Evolutionary conservation across 2,797 vertebrate species (phyloP).

Genomic region (Microctenopoma steveboyesi): DNA sequence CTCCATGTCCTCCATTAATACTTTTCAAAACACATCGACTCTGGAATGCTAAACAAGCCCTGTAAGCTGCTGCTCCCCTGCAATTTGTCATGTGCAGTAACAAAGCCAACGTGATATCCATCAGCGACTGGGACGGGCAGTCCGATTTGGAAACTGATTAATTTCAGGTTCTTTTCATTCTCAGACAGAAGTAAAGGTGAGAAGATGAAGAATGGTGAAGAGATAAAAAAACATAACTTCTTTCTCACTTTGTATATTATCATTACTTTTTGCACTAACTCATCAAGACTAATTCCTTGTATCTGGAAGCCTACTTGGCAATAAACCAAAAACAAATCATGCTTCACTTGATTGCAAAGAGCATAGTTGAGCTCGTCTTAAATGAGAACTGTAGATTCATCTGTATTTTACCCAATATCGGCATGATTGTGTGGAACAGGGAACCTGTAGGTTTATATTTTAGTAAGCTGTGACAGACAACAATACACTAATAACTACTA

Average conservation of each 20-base stretch:
- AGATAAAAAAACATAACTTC: not conserved
- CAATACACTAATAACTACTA: not conserved
- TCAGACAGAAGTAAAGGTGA: slow-evolving; percentile 8
- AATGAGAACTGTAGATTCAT: not conserved
- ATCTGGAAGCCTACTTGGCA: too few species aligned
- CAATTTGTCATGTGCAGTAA: slow-evolving; percentile 71
- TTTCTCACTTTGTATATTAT: too few species aligned
- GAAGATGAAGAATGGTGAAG: slow-evolving; percentile 4
- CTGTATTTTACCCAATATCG: not conserved
- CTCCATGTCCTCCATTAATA: slow-evolving; percentile 71
- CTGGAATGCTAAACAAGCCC: slow-evolving; percentile 81
- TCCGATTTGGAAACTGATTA: slow-evolving; percentile 39
- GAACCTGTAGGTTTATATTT: slow-evolving; percentile 1
- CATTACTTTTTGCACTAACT: too few species aligned
- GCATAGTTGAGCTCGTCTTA: not conserved
- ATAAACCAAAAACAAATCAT: not conserved
- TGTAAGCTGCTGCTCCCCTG: slow-evolving; percentile 45
- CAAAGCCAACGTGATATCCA: slow-evolving; percentile 72
- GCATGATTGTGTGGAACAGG: too few species aligned
- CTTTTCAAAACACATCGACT: slow-evolving; percentile 73
- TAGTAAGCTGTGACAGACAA: slow-evolving; percentile 27
- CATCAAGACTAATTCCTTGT: too few species aligned
- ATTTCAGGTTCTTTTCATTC: slow-evolving; percentile 29
- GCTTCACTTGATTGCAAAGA: slow-evolving; percentile 1
- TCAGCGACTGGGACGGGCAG: slow-evolving; percentile 49